Evolutionary conservation across 2,888 invertebrate species (phyloP), one percentile per base, ranked within the genome.

Genomic region (Oegoconia quadripuncta): DNA sequence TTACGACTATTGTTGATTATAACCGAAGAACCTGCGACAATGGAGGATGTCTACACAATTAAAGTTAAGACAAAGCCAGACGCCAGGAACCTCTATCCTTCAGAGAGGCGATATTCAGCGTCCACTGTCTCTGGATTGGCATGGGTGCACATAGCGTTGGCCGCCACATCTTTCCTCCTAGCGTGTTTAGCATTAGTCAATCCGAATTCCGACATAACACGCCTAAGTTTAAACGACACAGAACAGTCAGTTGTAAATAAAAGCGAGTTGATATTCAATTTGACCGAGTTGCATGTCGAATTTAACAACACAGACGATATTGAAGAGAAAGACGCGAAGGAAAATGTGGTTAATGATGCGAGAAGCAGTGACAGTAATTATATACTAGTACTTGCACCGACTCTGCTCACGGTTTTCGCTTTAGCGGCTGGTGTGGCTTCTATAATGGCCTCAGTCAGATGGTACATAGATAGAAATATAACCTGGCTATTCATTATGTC

Each of bases 41-140:
- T 91, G 91, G 91, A 92, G 80, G 90, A 90, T 73, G 90, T 91
- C 12, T 92, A 91, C 61, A 91, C 91, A 50, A 90, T 92, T 43
- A 91, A 90, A 80, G 90, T 91, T 59, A 90, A 90, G 65, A 89
- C 90, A 6, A 89, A 90, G 63, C 90, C 90, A 1, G 89, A 90
- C 51, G 87, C 90, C 1, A 78, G 89, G 42, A 84, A 83, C 46
- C 59, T 90, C 22, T 91, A 91, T 51, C 92, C 92, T 1, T 92
- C 92, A 0, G 92, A 92, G 62, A 72, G 92, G 47, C 76, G 91
- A 37, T 92, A 92, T 57, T 92, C 92, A 0, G 91, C 92, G 0
- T 91, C 91, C 0, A 91, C 91, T 0, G 91, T 92, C 1, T 88
- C 91, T 3, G 92, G 92, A 0, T 60, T 92, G 23, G 90, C 90